These are phyloP conservation scores for Adrianichthys oophorus DNA, from an alignment of 2,797 vertebrate species.

Conservation along the genomic window DNA sequence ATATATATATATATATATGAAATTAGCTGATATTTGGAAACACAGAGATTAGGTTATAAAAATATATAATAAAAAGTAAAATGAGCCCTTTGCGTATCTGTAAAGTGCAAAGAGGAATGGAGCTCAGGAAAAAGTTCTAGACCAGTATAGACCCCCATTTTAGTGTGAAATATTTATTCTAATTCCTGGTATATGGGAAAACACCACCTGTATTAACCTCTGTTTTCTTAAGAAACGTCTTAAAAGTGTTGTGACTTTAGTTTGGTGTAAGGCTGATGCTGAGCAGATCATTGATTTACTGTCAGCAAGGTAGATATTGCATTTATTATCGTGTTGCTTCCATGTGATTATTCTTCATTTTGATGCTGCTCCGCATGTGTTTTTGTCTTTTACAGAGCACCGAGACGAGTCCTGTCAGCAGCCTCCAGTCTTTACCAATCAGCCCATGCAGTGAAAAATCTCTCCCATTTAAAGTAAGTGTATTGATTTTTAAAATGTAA, in stretches of 20 bases:
- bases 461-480: conserved; percentile 87
- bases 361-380: conserved; percentile 15
- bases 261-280: background rate
- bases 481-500: background rate
- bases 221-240: background rate
- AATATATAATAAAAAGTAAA: conserved; percentile 11
- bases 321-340: background rate
- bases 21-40: conserved; percentile 38
- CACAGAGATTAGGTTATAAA: conserved; percentile 31
- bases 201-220: background rate
- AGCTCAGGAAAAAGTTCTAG: too few species aligned
- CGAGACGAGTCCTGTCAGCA: conserved; percentile 92
- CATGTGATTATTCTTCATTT: background rate
- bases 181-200: conserved; percentile 1
- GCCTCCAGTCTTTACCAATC: conserved; percentile 91
- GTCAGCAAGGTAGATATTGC: background rate
- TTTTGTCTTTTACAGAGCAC: conserved; percentile 83
- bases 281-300: background rate
- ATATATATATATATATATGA: conserved; percentile 30
- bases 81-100: conserved; percentile 5
- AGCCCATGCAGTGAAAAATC: conserved; percentile 93
- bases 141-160: background rate
- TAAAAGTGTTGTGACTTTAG: background rate
- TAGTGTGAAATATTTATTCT: background rate
- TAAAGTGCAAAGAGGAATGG: background rate